Percentiles rank a stretch among this genome's conserved stretches.
Conservation (phyloP, 2,797 vertebrate genomes). For the Phalloptychus januarius region DNA sequence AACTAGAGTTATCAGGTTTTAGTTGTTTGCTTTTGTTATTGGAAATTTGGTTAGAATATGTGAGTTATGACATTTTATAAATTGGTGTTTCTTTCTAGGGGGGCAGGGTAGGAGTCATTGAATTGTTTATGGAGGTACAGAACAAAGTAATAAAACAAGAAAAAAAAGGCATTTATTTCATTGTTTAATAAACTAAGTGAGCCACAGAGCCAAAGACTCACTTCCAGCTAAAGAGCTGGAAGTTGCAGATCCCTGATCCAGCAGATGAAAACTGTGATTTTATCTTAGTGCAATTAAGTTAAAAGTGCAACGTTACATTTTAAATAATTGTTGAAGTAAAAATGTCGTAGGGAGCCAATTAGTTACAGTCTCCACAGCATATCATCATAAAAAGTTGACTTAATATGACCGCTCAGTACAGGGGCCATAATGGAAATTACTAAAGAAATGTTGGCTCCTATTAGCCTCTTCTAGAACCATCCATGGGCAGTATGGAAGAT, state of each 20-base stretch:
- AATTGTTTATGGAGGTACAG: background rate
- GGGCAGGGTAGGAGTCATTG: background rate
- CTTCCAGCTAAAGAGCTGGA: too few relatives aligned
- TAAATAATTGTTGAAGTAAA: background rate
- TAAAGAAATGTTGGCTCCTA: background rate
- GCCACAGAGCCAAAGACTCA: background rate
- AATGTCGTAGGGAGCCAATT: background rate
- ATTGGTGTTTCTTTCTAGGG: background rate
- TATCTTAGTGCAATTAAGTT: background rate
- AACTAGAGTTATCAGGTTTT: background rate
- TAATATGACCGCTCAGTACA: background rate
- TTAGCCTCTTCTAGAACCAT: too few relatives aligned
- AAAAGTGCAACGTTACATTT: background rate
- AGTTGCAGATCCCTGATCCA: background rate
- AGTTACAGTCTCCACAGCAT: too few relatives aligned
- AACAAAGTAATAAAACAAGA: background rate
- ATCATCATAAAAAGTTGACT: background rate
- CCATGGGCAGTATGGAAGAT: background rate
- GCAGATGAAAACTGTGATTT: background rate
- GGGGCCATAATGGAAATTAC: background rate
- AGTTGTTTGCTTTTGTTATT: background rate
- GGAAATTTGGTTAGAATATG: background rate
- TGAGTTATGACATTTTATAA: background rate
- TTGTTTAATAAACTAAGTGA: background rate
- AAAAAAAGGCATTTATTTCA: background rate